Percentiles rank a stretch among this genome's conserved stretches.
Conservation (phyloP, 1,140 invertebrate genomes). For the Pseudobourletiella spinata region DNA sequence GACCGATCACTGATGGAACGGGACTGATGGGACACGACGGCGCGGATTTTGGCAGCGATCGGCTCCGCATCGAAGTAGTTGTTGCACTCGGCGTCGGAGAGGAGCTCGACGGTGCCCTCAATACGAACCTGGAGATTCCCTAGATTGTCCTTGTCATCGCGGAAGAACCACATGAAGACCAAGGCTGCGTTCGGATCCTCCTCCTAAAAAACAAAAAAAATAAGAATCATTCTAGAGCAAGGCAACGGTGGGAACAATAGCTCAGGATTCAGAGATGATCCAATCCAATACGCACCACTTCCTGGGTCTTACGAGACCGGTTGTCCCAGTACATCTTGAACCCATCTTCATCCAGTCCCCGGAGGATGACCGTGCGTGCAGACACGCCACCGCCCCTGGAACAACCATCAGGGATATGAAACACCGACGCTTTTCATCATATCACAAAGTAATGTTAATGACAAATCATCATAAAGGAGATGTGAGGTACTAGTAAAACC, state of each 20-base stretch:
- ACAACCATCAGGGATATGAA: no score
- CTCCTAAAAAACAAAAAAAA: neutral
- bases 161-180: neutral
- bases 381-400: slow-evolving; percentile 57
- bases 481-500: no score
- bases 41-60: slow-evolving; percentile 72
- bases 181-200: neutral
- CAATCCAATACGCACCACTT: no score
- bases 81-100: slow-evolving; percentile 62
- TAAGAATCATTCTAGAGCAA: neutral
- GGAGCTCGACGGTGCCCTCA: slow-evolving; percentile 69
- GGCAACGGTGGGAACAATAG: no score
- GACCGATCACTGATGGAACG: slow-evolving; percentile 50
- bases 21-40: slow-evolving; percentile 76
- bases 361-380: slow-evolving; percentile 66
- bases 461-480: no score
- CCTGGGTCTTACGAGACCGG: slow-evolving; percentile 64
- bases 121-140: slow-evolving; percentile 57
- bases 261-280: no score
- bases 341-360: slow-evolving; percentile 61
- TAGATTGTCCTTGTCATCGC: neutral
- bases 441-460: no score
- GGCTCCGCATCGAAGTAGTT: slow-evolving; percentile 78
- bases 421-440: no score
- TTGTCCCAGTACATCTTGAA: slow-evolving; percentile 82